These are phyloP conservation scores for Clarias gariepinus DNA, from an alignment of 2,113 vertebrate species.

Conservation along the genomic window DNA sequence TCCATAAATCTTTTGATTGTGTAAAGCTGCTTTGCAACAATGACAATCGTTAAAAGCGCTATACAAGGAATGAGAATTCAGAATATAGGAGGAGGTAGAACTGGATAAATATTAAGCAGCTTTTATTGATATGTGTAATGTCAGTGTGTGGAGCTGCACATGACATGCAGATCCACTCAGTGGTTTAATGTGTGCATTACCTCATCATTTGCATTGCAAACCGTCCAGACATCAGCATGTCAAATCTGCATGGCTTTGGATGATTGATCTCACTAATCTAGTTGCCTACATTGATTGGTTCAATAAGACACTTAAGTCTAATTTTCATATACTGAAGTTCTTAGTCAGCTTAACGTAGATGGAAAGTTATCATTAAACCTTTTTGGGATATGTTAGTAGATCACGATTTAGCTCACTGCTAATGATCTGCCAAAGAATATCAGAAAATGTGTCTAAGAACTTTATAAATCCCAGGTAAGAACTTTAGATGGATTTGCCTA, in stretches of 20 bases:
- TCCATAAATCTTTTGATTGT: too few relatives aligned
- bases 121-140: background rate
- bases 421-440: background rate
- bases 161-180: background rate
- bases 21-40: too few relatives aligned
- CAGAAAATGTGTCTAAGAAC: background rate
- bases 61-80: background rate
- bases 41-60: too few relatives aligned
- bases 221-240: background rate
- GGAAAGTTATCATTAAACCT: background rate
- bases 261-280: background rate
- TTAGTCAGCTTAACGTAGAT: background rate
- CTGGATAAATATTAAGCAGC: background rate
- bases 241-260: background rate
- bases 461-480: too few relatives aligned
- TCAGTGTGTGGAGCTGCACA: background rate
- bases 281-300: background rate
- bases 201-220: slow-evolving; percentile 31
- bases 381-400: background rate
- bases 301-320: too few relatives aligned
- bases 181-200: background rate
- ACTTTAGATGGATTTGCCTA: too few relatives aligned
- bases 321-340: background rate
- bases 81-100: background rate
- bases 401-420: background rate